A percentile compares a stretch with the other conserved stretches of the same genome.
Conservation (phyloP, 1,140 invertebrate genomes). For the Lepidurus packardi region DNA sequence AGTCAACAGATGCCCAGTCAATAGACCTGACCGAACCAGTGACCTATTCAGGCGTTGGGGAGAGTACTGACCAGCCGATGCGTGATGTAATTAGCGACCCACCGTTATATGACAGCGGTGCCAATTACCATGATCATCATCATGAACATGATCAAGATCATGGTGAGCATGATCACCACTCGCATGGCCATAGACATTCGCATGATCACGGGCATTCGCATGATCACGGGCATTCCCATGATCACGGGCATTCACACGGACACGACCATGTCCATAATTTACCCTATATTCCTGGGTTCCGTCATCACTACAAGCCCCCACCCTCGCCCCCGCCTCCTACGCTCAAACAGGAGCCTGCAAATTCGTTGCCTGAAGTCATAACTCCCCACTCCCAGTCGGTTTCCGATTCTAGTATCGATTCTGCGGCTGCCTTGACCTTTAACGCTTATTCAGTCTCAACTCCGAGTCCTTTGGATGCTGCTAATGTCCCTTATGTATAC, state of each 20-base stretch:
- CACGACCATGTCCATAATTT: conserved; percentile 11
- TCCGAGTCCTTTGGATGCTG: no score
- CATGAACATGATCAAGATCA: conserved; percentile 11
- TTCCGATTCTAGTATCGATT: background rate
- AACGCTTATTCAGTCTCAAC: background rate
- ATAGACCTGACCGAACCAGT: background rate
- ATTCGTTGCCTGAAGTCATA: background rate
- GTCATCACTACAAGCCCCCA: conserved; percentile 29
- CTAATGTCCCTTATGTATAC: no score
- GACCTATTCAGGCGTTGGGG: no score
- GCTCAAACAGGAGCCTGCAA: background rate
- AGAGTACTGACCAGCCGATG: no score
- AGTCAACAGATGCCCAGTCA: background rate
- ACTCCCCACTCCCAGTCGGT: background rate
- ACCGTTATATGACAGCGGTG: conserved; percentile 23
- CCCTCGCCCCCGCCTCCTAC: background rate
- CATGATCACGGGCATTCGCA: conserved; percentile 31
- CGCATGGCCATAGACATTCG: conserved; percentile 26
- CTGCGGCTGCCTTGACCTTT: background rate
- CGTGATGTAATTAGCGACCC: no score
- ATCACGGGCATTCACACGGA: conserved; percentile 31
- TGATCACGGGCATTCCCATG: conserved; percentile 28
- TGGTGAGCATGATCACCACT: conserved; percentile 22
- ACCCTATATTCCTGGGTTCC: conserved; percentile 31
- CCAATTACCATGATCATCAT: conserved; percentile 19